Conservation (phyloP, 92 coral and sea anemone species). For the Pocillopora meandrina region DNA sequence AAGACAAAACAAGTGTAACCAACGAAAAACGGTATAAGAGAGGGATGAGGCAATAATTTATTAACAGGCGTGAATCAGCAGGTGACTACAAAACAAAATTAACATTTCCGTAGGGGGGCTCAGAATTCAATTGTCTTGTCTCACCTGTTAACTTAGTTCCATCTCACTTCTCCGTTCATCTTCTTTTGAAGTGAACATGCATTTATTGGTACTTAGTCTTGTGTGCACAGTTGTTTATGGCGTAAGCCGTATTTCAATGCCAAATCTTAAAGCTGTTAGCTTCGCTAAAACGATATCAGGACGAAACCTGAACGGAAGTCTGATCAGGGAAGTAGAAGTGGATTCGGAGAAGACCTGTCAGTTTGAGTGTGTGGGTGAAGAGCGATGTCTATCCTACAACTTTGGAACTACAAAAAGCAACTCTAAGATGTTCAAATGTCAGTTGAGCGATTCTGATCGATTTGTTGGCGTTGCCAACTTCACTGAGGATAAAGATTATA, state of each 20-base stretch:
- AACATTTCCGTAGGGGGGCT: no score
- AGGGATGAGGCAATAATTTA: no score
- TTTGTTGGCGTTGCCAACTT: background rate
- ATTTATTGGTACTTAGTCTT: background rate
- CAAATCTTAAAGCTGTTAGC: background rate
- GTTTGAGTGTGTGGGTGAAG: background rate
- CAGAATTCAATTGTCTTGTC: no score
- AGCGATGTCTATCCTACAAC: background rate
- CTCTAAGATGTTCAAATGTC: background rate
- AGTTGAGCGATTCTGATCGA: slow-evolving; percentile 23
- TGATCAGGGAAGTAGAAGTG: background rate
- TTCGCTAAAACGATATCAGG: background rate
- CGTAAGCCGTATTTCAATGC: background rate
- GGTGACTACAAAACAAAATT: no score
- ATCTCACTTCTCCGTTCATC: no score
- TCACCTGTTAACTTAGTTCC: no score
- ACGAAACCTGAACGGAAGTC: background rate
- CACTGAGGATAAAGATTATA: background rate
- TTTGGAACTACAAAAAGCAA: background rate
- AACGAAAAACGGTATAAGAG: no score
- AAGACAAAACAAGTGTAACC: no score
- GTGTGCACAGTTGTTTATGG: background rate
- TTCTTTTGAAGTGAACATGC: background rate
- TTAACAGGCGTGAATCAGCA: no score
- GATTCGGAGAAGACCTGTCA: background rate